Conservation (phyloP, 2,113 vertebrate genomes). For the Equus przewalskii region DNA sequence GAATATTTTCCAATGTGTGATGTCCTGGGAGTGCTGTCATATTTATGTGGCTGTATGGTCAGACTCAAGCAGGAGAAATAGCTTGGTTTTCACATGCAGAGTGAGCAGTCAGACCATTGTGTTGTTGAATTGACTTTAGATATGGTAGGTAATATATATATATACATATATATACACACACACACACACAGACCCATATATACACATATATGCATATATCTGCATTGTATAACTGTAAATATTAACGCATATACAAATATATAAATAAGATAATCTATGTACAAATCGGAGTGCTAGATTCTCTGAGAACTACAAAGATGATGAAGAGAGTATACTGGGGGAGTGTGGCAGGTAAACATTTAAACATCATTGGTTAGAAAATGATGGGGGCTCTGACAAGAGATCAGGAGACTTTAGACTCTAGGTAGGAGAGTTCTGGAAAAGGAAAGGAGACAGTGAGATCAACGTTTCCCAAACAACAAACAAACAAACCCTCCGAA, state of each 20-base stretch:
- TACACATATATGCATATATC: neutral
- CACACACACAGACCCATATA: no score
- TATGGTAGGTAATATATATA: neutral
- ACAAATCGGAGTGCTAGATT: neutral
- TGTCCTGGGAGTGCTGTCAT: slow-evolving; percentile 31
- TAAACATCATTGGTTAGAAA: neutral
- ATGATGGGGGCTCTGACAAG: neutral
- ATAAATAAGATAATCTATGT: neutral
- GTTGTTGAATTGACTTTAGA: slow-evolving; percentile 11
- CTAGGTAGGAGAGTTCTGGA: neutral
- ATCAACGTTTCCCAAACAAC: neutral
- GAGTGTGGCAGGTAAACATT: neutral
- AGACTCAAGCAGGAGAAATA: neutral
- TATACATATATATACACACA: no score
- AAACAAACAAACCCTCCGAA: neutral
- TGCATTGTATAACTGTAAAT: neutral
- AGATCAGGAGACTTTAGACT: neutral
- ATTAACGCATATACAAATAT: neutral
- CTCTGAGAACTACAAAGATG: neutral
- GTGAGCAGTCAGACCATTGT: neutral
- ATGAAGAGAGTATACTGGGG: neutral
- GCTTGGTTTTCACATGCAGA: slow-evolving; percentile 47
- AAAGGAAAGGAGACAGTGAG: neutral
- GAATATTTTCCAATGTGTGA: neutral
- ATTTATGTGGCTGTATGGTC: slow-evolving; percentile 18